Conservation (phyloP, 2,888 invertebrate genomes). For the Parapristionchus giblindavisi region DNA sequence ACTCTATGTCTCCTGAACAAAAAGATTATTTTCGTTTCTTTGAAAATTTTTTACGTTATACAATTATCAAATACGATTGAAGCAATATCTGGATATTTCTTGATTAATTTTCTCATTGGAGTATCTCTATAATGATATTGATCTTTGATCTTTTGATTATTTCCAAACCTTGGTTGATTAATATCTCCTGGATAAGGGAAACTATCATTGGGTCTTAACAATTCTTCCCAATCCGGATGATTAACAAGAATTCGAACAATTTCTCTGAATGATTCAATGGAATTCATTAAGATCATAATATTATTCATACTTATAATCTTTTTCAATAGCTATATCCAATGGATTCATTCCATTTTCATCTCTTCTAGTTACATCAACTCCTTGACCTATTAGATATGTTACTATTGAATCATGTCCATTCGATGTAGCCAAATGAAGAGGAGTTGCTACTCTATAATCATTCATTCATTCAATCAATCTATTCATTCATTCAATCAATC, state of each 20-base stretch:
- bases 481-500: not conserved
- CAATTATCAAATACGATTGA: slow-evolving; percentile 16
- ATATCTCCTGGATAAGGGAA: not conserved
- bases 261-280: not conserved
- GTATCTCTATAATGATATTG: not conserved
- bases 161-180: not conserved
- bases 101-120: slow-evolving; percentile 21
- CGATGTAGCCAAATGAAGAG: slow-evolving; percentile 10
- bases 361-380: not conserved
- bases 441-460: slow-evolving; percentile 5
- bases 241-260: not conserved
- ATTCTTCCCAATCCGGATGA: slow-evolving; percentile 21
- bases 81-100: slow-evolving; percentile 17
- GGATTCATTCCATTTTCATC: not conserved
- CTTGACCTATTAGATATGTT: not conserved
- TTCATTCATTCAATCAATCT: not conserved
- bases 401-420: not conserved
- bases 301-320: not conserved
- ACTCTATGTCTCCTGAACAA: not conserved
- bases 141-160: not conserved
- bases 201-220: not conserved
- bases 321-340: not conserved
- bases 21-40: not conserved
- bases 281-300: not conserved
- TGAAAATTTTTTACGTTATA: slow-evolving; percentile 19